Evolutionary conservation across 1,140 invertebrate genomes (phyloP).

Genomic region (Ooceraea biroi): DNA sequence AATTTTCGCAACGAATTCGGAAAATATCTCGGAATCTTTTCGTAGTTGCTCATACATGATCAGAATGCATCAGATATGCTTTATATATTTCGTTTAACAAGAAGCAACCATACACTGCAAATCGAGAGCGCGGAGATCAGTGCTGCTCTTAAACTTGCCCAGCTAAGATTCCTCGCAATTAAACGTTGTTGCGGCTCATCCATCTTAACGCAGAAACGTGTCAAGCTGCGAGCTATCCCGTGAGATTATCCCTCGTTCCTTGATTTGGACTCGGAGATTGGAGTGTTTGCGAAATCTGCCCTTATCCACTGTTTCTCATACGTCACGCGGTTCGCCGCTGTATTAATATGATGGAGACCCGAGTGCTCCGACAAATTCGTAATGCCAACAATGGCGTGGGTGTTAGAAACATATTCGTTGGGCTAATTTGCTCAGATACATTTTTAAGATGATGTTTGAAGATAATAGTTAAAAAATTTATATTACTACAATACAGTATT

Average conservation of each 20-base stretch:
- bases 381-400: not conserved
- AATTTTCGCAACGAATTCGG: no score
- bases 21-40: no score
- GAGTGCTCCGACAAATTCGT: not conserved
- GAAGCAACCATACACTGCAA: not conserved
- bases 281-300: slow-evolving; percentile 44
- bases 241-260: slow-evolving; percentile 39
- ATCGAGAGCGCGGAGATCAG: not conserved
- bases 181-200: slow-evolving; percentile 1
- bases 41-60: no score
- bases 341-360: slow-evolving; percentile 28
- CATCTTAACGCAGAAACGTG: slow-evolving; percentile 30
- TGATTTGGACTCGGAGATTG: slow-evolving; percentile 22
- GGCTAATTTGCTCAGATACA: no score
- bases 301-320: slow-evolving; percentile 48
- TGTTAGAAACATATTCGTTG: not conserved
- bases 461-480: no score
- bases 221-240: slow-evolving; percentile 33
- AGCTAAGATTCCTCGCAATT: slow-evolving; percentile 4
- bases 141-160: not conserved
- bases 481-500: no score
- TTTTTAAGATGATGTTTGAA: no score
- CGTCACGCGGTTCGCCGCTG: slow-evolving; percentile 3
- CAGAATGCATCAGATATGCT: no score
- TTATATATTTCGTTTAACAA: no score